A percentile compares a stretch with the other conserved stretches of the same genome.
These are phyloP conservation scores for Leuciscus idus DNA, from an alignment of 2,113 vertebrate species.

Conservation along the genomic window DNA sequence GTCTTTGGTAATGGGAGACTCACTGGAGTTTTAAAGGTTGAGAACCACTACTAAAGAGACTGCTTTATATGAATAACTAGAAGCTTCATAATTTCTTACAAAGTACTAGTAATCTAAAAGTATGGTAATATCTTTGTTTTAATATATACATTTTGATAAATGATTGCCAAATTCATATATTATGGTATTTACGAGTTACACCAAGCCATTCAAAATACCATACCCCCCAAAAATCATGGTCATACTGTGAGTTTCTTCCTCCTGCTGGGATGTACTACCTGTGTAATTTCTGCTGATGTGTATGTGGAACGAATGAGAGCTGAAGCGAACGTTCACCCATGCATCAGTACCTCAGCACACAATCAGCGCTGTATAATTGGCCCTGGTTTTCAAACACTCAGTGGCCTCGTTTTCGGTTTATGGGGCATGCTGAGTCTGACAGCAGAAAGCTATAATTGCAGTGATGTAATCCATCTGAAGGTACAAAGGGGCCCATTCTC, in stretches of 20 bases:
- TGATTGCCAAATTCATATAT: neutral
- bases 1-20: neutral
- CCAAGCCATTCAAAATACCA: neutral
- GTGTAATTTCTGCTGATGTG: neutral
- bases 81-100: neutral
- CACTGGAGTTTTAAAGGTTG: neutral
- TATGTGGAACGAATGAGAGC: neutral
- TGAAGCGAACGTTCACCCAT: neutral
- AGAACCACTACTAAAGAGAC: neutral
- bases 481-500: constrained; percentile 41
- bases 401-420: constrained; percentile 20
- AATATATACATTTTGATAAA: neutral
- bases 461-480: constrained; percentile 46
- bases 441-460: constrained; percentile 39
- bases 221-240: neutral
- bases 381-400: constrained; percentile 26
- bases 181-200: neutral
- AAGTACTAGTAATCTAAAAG: neutral
- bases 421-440: constrained; percentile 15
- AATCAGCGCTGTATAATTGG: constrained; percentile 19
- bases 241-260: neutral
- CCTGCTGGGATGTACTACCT: neutral
- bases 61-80: neutral
- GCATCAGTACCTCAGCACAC: constrained; percentile 28
- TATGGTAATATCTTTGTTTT: neutral